phyloP scores from a whole-genome alignment of 2,113 vertebrate species.

The Trichomycterus rosablanca region DNA sequence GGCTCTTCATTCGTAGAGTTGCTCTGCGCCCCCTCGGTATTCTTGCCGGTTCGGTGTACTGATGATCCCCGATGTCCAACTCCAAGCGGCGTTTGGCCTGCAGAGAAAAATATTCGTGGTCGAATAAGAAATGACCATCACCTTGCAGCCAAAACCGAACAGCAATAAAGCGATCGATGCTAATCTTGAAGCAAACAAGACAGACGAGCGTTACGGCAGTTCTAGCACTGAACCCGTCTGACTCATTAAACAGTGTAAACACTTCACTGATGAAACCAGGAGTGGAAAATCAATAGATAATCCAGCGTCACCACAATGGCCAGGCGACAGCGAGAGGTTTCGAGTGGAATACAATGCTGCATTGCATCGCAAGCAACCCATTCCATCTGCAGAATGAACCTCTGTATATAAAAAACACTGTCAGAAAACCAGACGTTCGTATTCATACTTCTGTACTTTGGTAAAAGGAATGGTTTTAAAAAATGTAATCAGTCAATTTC shows the following conservation, averaged over 20 bases:
- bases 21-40: slow-evolving; percentile 75
- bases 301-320: too few species aligned
- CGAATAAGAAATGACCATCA: background rate
- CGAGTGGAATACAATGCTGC: background rate
- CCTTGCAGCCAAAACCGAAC: background rate
- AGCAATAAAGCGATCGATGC: too few species aligned
- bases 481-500: too few species aligned
- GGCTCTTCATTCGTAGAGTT: slow-evolving; percentile 72
- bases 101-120: background rate
- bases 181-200: too few species aligned
- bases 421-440: too few species aligned
- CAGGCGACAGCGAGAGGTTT: too few species aligned
- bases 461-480: too few species aligned
- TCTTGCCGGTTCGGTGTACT: slow-evolving; percentile 76
- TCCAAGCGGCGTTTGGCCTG: slow-evolving; percentile 85
- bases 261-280: background rate
- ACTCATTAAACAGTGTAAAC: background rate
- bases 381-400: background rate
- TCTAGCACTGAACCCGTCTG: too few species aligned
- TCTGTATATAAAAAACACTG: too few species aligned
- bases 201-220: too few species aligned
- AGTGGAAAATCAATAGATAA: background rate
- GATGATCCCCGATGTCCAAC: slow-evolving; percentile 74
- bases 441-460: too few species aligned
- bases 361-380: background rate